Percentiles rank a stretch among this genome's conserved stretches.
These are phyloP conservation scores for Hypothenemus hampei DNA, from an alignment of 1,140 invertebrate species.

Conservation along the genomic window DNA sequence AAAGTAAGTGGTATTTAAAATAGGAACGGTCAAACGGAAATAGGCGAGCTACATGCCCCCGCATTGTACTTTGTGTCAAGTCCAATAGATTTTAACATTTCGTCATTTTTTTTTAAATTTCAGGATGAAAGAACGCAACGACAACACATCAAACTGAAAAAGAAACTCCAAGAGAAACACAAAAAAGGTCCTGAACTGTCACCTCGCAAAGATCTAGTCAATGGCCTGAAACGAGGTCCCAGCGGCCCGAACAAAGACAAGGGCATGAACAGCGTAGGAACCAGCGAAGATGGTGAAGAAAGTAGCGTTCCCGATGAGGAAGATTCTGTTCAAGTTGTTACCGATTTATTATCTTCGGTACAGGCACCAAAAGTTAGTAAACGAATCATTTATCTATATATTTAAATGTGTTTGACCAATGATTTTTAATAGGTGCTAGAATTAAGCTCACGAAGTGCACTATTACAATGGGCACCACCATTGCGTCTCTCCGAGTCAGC, in stretches of 20 bases:
- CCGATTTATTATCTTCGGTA: conserved; percentile 67
- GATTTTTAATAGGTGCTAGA: conserved; percentile 63
- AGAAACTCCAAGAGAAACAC: conserved; percentile 44
- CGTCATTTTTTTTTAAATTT: neutral
- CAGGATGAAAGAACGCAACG: conserved; percentile 68
- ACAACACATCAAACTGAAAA: conserved; percentile 68
- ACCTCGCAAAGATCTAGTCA: conserved; percentile 50
- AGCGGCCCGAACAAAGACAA: conserved; percentile 32
- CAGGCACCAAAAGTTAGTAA: conserved; percentile 62
- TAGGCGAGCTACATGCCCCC: neutral
- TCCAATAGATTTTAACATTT: neutral
- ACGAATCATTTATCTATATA: neutral
- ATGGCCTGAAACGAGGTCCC: conserved; percentile 47
- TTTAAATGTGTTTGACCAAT: neutral
- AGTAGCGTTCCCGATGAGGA: conserved; percentile 66
- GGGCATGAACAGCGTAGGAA: conserved; percentile 59
- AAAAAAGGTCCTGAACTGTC: conserved; percentile 30
- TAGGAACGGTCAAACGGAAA: too few relatives aligned
- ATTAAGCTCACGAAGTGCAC: conserved; percentile 69
- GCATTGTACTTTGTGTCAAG: neutral
- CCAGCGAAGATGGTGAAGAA: conserved; percentile 64
- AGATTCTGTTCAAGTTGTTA: conserved; percentile 58
- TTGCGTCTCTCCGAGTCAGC: conserved; percentile 54
- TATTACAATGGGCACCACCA: conserved; percentile 71
- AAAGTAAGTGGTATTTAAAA: conserved; percentile 44